These are phyloP conservation scores for Allacma fusca DNA, from an alignment of 2,888 invertebrate species.

Conservation along the genomic window DNA sequence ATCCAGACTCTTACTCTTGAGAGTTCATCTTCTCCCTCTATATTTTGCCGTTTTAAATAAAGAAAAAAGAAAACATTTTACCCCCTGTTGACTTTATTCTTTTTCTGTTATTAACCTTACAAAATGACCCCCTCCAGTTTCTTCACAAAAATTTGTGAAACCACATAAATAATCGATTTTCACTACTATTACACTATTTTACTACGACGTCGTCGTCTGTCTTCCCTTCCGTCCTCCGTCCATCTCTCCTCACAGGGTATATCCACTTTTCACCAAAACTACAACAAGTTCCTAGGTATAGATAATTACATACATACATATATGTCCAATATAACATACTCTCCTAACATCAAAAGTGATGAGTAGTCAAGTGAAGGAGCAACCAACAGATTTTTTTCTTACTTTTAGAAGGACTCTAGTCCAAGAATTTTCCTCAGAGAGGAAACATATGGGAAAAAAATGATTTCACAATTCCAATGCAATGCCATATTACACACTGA, in stretches of 20 bases:
- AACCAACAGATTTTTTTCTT: not conserved
- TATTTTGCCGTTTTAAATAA: not conserved
- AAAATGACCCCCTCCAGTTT: slow-evolving; percentile 32
- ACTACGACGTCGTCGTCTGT: slow-evolving; percentile 3
- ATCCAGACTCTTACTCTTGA: not conserved
- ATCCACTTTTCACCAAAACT: not conserved
- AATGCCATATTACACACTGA: too few species aligned
- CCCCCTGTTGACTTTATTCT: slow-evolving; percentile 29
- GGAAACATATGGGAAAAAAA: not conserved
- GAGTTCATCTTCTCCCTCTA: not conserved
- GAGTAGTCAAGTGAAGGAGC: too few species aligned
- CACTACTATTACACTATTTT: slow-evolving; percentile 7
- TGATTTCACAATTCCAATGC: too few species aligned
- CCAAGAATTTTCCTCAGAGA: not conserved
- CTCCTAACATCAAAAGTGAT: too few species aligned
- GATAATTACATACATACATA: too few species aligned
- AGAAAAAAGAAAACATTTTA: slow-evolving; percentile 30
- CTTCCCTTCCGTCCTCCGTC: not conserved
- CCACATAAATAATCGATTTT: slow-evolving; percentile 35
- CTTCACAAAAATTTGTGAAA: slow-evolving; percentile 21
- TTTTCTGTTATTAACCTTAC: slow-evolving; percentile 32
- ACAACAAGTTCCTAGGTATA: too few species aligned
- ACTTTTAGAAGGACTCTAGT: too few species aligned
- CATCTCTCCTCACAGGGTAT: not conserved
- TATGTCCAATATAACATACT: too few species aligned